These are phyloP conservation scores for Xenopus borealis DNA, from an alignment of 2,113 vertebrate genomes.

Conservation along the genomic window DNA sequence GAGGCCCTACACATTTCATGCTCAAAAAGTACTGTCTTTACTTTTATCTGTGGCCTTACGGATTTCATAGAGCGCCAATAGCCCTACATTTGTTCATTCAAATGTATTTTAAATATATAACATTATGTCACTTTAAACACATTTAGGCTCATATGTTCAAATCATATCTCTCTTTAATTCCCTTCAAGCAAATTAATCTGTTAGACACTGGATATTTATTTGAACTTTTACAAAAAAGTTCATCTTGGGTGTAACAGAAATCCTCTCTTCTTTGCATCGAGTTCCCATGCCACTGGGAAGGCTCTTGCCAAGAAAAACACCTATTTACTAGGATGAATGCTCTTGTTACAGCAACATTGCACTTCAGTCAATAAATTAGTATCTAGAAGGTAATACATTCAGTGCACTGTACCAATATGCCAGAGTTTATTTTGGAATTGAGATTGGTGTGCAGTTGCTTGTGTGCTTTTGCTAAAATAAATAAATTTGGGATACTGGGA, in stretches of 20 bases:
- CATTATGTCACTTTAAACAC: too few species aligned
- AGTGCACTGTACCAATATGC: slow-evolving; percentile 74
- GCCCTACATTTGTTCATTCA: too few species aligned
- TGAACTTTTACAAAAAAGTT: slow-evolving; percentile 67
- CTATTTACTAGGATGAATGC: slow-evolving; percentile 61
- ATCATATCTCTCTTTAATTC: too few species aligned
- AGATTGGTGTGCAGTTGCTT: slow-evolving; percentile 66
- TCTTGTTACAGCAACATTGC: slow-evolving; percentile 60
- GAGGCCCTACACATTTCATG: too few species aligned
- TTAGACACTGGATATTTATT: slow-evolving; percentile 51
- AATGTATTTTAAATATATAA: too few species aligned
- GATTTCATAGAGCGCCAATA: too few species aligned
- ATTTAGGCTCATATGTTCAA: too few species aligned
- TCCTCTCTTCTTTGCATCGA: slow-evolving; percentile 57
- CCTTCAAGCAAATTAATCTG: too few species aligned
- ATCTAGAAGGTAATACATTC: slow-evolving; percentile 76
- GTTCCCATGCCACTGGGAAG: slow-evolving; percentile 67
- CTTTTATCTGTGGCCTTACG: too few species aligned
- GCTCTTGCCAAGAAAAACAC: slow-evolving; percentile 70
- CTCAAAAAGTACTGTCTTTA: too few species aligned
- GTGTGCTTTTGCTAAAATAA: slow-evolving; percentile 48
- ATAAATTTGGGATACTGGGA: slow-evolving; percentile 70
- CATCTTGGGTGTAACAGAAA: slow-evolving; percentile 67
- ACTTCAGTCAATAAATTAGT: slow-evolving; percentile 73
- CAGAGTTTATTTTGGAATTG: slow-evolving; percentile 74